phyloP scores from a whole-genome alignment of 1,140 invertebrate genomes.

The Calosoma granatense region DNA sequence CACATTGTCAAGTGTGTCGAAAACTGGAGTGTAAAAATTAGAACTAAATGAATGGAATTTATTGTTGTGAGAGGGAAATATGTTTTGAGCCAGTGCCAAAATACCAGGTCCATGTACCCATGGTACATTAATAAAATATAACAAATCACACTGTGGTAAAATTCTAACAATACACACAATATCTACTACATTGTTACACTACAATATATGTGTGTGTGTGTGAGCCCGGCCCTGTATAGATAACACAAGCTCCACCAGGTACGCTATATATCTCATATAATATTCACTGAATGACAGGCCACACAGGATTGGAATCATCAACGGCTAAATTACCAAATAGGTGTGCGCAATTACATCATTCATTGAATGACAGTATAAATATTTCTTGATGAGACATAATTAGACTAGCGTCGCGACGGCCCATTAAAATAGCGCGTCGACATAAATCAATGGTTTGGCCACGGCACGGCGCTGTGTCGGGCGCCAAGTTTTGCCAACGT shows the following conservation, averaged over 20 bases:
- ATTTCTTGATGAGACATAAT: slow-evolving; percentile 14
- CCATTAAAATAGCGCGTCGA: slow-evolving; percentile 13
- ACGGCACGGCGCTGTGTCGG: background rate
- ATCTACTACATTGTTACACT: no score
- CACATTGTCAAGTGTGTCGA: background rate
- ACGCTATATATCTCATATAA: no score
- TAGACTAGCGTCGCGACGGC: slow-evolving; percentile 6
- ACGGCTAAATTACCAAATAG: slow-evolving; percentile 5
- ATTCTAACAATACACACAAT: no score
- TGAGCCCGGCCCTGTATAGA: no score
- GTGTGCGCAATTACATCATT: slow-evolving; percentile 6
- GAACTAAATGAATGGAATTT: background rate
- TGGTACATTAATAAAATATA: no score
- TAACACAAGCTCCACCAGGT: no score
- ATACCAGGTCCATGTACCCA: no score
- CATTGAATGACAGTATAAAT: slow-evolving; percentile 10
- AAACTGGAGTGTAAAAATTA: background rate
- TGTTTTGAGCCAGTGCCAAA: no score
- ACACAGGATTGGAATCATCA: no score
- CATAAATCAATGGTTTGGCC: slow-evolving; percentile 11
- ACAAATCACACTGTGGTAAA: no score
- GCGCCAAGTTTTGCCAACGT: background rate
- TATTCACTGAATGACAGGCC: no score
- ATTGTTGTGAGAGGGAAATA: background rate
- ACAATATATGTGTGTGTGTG: no score